phyloP scores from a whole-genome alignment of 2,113 vertebrate genomes.

The Cavia aperea region DNA sequence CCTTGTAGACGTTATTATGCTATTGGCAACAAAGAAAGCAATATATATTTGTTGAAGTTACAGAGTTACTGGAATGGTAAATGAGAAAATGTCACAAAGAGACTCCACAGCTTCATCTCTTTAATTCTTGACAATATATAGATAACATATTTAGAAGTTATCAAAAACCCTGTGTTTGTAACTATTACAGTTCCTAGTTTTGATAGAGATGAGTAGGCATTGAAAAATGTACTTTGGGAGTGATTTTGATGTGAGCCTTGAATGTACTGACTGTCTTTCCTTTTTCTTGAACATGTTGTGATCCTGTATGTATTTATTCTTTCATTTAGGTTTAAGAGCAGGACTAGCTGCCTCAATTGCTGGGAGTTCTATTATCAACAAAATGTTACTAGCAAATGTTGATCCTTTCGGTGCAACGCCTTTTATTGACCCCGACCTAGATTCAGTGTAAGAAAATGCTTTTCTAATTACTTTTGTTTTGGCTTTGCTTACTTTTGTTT shows the following conservation, averaged over 20 bases:
- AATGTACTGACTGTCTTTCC: background rate
- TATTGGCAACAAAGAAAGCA: constrained; percentile 19
- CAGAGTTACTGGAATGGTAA: background rate
- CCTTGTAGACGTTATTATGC: background rate
- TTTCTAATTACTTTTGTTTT: background rate
- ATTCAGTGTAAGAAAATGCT: constrained; percentile 87
- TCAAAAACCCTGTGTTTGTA: background rate
- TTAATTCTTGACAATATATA: background rate
- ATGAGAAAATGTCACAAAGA: background rate
- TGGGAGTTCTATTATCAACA: constrained; percentile 98
- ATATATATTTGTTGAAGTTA: background rate
- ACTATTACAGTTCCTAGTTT: background rate
- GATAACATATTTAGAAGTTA: background rate
- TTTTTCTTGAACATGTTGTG: background rate
- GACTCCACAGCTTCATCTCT: background rate
- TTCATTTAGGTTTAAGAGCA: constrained; percentile 86
- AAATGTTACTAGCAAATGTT: constrained; percentile 97
- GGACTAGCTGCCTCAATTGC: constrained; percentile 97
- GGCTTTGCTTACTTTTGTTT: constrained; percentile 1
- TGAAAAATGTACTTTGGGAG: background rate
- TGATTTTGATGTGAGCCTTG: background rate
- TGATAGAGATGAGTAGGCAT: background rate
- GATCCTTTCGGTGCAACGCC: constrained; percentile 95
- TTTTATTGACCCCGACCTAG: constrained; percentile 96
- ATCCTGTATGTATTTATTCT: constrained; percentile 1